phyloP scores from a whole-genome alignment of 2,797 vertebrate species.

The Xiphorhynchus erythropygius region DNA sequence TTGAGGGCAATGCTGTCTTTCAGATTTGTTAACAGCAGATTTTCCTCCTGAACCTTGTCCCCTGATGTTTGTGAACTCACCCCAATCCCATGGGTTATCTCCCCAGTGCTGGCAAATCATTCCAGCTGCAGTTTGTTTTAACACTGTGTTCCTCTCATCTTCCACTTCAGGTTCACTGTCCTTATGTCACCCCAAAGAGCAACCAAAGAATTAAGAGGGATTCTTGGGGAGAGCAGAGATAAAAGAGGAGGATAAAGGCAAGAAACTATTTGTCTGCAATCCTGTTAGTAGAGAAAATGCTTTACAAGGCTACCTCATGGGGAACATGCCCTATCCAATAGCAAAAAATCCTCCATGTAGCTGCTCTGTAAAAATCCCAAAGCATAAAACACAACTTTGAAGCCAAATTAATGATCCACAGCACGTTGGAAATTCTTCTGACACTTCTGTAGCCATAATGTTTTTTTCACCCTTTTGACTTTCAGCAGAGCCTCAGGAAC shows the following conservation, averaged over 20 bases:
- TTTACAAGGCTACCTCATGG: conserved; percentile 27
- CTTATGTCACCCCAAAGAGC: neutral
- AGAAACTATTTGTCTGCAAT: conserved; percentile 17
- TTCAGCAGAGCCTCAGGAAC: conserved; percentile 26
- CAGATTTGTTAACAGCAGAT: neutral
- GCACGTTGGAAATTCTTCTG: conserved; percentile 15
- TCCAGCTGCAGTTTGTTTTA: neutral
- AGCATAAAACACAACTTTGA: conserved; percentile 16
- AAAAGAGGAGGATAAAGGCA: conserved; percentile 27
- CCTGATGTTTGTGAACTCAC: conserved; percentile 4
- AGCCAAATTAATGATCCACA: conserved; percentile 49
- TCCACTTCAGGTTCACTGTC: neutral
- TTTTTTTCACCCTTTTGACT: conserved; percentile 41
- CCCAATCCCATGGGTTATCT: neutral
- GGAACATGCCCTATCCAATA: neutral
- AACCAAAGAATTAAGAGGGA: neutral
- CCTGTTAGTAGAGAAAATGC: neutral
- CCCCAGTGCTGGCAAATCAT: neutral
- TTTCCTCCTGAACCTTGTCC: conserved; percentile 12
- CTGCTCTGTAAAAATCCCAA: conserved; percentile 27
- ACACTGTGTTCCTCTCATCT: neutral
- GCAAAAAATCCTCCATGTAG: neutral
- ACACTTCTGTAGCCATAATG: neutral
- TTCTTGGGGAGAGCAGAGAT: conserved; percentile 1
- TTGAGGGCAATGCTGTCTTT: neutral